Evolutionary conservation across 2,113 vertebrate species (phyloP).

Genomic region (Aplodontia rufa): DNA sequence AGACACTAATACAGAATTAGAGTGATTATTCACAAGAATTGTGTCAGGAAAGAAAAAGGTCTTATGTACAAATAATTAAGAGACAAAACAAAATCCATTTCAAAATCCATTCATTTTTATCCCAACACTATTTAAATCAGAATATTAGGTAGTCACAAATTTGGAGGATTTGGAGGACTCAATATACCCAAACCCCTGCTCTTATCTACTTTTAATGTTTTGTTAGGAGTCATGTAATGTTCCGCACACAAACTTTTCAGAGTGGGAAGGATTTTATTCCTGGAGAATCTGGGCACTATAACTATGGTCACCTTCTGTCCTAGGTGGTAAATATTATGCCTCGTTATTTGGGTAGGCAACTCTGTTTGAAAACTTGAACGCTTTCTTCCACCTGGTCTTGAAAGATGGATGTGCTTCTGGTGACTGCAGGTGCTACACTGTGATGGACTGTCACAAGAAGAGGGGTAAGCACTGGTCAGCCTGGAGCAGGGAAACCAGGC

Average conservation of each 20-base stretch:
- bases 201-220: neutral
- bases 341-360: neutral
- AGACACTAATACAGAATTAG: neutral
- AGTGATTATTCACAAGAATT: neutral
- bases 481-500: neutral
- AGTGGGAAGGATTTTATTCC: neutral
- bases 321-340: neutral
- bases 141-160: neutral
- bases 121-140: neutral
- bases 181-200: neutral
- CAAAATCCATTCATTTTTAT: neutral
- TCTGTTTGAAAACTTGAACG: neutral
- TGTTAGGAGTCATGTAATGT: neutral
- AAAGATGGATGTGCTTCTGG: neutral
- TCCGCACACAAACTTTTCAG: neutral
- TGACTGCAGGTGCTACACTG: neutral
- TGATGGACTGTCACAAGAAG: neutral
- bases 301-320: neutral
- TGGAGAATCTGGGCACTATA: neutral
- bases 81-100: neutral
- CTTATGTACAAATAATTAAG: neutral
- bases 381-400: neutral
- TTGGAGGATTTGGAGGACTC: neutral
- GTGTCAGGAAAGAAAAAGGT: neutral
- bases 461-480: neutral